These are phyloP conservation scores for Paradisaea rubra DNA, from an alignment of 2,113 vertebrate species.

Conservation along the genomic window DNA sequence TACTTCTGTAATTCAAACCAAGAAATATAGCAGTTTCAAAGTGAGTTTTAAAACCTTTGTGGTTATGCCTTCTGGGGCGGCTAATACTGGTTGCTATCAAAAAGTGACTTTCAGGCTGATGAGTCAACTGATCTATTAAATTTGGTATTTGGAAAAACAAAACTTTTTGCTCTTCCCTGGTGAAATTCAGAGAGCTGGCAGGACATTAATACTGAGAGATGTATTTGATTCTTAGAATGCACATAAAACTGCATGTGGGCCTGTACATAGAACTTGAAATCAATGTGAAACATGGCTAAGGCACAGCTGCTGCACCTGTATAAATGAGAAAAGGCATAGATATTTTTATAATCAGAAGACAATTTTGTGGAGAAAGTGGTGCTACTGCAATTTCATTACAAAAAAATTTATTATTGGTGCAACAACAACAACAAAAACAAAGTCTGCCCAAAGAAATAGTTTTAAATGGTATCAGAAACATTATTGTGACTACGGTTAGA, in stretches of 20 bases:
- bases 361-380: background rate
- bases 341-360: background rate
- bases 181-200: background rate
- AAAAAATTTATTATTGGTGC: background rate
- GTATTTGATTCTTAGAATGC: background rate
- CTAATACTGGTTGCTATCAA: background rate
- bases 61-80: background rate
- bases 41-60: background rate
- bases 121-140: background rate
- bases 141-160: background rate
- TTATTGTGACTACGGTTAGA: background rate
- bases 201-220: background rate
- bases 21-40: background rate
- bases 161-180: background rate
- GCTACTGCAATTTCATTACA: background rate
- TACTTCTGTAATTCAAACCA: background rate
- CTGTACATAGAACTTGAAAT: background rate
- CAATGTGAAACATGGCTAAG: background rate
- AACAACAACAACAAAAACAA: background rate
- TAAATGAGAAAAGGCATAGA: background rate
- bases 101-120: background rate
- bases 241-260: rapidly evolving
- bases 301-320: background rate
- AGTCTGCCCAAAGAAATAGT: background rate
- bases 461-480: background rate